These are phyloP conservation scores for Aepyceros melampus DNA, from an alignment of 2,113 vertebrate species.

Conservation along the genomic window DNA sequence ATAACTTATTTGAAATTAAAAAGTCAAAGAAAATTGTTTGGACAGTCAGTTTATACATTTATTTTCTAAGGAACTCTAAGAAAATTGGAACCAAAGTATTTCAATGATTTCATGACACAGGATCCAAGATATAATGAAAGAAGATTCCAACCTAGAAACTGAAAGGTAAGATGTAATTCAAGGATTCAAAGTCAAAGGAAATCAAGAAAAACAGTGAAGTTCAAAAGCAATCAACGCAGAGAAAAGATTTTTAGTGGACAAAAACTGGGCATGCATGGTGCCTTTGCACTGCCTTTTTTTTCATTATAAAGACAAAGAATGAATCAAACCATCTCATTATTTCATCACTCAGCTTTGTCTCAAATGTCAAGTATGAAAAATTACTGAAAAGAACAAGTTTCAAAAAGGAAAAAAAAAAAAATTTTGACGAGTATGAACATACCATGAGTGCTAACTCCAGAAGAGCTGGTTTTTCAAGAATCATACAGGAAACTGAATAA, in stretches of 20 bases:
- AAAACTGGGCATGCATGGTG: not conserved
- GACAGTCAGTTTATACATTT: not conserved
- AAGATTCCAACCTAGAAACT: not conserved
- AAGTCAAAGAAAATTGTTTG: not conserved
- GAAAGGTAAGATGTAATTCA: not conserved
- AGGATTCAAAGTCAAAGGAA: not conserved
- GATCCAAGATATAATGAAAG: not conserved
- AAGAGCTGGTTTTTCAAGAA: conserved; percentile 60
- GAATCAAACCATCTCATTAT: not conserved
- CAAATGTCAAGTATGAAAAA: conserved; percentile 40
- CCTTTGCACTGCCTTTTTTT: not conserved
- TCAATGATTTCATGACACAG: not conserved
- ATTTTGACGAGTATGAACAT: not conserved
- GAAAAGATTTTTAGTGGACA: not conserved
- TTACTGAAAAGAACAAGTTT: not conserved
- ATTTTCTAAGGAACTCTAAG: not conserved
- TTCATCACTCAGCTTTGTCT: conserved; percentile 44
- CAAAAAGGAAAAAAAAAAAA: not conserved
- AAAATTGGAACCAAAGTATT: not conserved
- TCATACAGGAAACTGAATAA: conserved; percentile 18
- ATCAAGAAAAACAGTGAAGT: not conserved
- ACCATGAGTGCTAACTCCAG: not conserved
- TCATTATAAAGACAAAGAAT: not conserved
- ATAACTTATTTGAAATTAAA: not conserved
- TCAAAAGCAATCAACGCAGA: not conserved